phyloP scores from a whole-genome alignment of 2,888 invertebrate species.

The Hypomecis punctinalis region DNA sequence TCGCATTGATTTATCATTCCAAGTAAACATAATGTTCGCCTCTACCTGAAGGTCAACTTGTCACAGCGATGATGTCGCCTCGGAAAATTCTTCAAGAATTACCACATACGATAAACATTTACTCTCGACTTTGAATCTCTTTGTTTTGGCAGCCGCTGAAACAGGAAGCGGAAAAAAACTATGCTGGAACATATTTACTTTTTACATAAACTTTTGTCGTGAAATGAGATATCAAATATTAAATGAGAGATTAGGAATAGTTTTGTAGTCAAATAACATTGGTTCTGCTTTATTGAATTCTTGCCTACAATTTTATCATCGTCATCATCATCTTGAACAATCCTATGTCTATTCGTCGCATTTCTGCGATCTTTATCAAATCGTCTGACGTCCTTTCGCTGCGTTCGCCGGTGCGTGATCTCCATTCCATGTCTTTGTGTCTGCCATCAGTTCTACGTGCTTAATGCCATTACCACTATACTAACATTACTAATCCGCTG shows the following conservation, averaged over 20 bases:
- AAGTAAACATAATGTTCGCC: slow-evolving; percentile 44
- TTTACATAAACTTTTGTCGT: not conserved
- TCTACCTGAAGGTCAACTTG: slow-evolving; percentile 64
- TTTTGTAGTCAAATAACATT: not conserved
- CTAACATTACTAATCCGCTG: no score
- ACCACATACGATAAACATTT: slow-evolving; percentile 51
- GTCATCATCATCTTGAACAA: no score
- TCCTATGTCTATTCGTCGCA: no score
- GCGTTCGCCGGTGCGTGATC: no score
- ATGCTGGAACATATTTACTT: not conserved
- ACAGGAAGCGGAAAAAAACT: not conserved
- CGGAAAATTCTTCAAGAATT: slow-evolving; percentile 66
- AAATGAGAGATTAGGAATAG: not conserved
- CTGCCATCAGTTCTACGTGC: no score
- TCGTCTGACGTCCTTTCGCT: no score
- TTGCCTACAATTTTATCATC: not conserved
- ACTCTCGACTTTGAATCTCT: slow-evolving; percentile 1
- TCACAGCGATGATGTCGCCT: slow-evolving; percentile 58
- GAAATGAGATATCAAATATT: not conserved
- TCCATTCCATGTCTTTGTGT: no score
- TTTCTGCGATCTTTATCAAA: no score
- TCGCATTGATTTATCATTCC: slow-evolving; percentile 40
- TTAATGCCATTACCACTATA: no score
- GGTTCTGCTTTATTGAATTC: slow-evolving; percentile 3
- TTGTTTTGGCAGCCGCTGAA: not conserved